These are phyloP conservation scores for Stratiomys singularior DNA, from an alignment of 2,888 invertebrate species.

Conservation along the genomic window DNA sequence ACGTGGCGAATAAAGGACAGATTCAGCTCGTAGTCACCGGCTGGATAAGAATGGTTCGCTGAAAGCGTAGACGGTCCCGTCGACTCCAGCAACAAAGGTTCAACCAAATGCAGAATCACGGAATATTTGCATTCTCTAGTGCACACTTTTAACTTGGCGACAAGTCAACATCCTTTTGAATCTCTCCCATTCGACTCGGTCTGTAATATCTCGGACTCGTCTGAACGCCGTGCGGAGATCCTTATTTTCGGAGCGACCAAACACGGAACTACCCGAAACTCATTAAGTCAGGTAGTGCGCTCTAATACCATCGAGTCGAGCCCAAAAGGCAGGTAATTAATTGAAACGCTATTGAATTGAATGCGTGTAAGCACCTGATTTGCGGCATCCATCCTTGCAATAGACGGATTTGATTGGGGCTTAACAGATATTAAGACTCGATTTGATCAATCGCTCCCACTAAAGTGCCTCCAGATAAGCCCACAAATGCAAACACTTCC, in stretches of 20 bases:
- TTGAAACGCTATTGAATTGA: not conserved
- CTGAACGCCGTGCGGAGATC: not conserved
- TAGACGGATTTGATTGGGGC: not conserved
- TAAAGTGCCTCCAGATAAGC: not conserved
- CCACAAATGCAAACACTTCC: not conserved
- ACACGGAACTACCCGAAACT: not conserved
- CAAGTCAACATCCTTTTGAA: slow-evolving; percentile 9
- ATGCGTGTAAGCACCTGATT: not conserved
- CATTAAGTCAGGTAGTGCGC: not conserved
- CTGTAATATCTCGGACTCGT: not conserved
- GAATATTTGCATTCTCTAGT: slow-evolving; percentile 6
- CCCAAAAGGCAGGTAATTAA: not conserved
- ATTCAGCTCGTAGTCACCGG: not conserved
- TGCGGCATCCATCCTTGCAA: not conserved
- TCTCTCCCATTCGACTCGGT: not conserved
- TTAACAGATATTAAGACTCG: not conserved
- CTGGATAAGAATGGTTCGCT: not conserved
- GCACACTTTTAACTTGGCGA: not conserved
- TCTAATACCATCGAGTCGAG: not conserved
- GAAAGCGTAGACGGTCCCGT: not conserved
- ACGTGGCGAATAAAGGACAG: not conserved
- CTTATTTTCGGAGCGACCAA: not conserved
- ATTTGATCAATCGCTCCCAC: too few relatives aligned
- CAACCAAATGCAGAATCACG: slow-evolving; percentile 4
- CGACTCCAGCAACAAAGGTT: not conserved